Conservation (phyloP, 2,113 vertebrate genomes). For the Varanus salvator region DNA sequence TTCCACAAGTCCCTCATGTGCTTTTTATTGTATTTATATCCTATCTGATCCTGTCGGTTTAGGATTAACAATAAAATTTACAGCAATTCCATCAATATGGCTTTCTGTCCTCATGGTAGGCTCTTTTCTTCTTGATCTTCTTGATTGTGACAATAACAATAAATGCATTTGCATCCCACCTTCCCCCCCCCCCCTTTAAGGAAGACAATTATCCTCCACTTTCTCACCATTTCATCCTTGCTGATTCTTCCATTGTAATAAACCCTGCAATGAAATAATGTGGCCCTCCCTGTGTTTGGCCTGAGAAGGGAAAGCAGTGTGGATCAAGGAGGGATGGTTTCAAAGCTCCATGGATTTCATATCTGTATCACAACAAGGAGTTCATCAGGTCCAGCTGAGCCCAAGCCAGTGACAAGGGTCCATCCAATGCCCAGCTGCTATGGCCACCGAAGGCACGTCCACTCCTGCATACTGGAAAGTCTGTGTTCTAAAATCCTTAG, state of each 20-base stretch:
- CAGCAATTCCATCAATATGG: not conserved
- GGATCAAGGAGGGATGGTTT: not conserved
- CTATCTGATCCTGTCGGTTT: not conserved
- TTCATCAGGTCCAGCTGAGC: not conserved
- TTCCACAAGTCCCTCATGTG: not conserved
- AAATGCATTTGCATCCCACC: too few relatives aligned
- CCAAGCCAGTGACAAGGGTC: not conserved
- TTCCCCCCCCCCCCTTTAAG: too few relatives aligned
- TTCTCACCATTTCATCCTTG: not conserved
- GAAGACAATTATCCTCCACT: too few relatives aligned
- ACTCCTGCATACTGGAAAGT: not conserved
- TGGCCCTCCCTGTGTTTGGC: not conserved
- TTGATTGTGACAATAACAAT: too few relatives aligned
- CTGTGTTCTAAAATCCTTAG: not conserved
- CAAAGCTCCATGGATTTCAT: not conserved
- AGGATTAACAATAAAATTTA: not conserved
- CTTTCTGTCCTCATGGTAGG: too few relatives aligned
- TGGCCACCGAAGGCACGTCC: not conserved
- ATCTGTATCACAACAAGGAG: not conserved
- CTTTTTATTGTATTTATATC: not conserved
- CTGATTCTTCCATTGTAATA: not conserved
- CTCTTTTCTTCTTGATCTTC: too few relatives aligned
- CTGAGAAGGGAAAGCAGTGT: not conserved
- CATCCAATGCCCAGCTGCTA: not conserved
- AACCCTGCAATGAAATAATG: not conserved